Conservation (phyloP, 2,797 vertebrate species). For the Phoeniculus purpureus region DNA sequence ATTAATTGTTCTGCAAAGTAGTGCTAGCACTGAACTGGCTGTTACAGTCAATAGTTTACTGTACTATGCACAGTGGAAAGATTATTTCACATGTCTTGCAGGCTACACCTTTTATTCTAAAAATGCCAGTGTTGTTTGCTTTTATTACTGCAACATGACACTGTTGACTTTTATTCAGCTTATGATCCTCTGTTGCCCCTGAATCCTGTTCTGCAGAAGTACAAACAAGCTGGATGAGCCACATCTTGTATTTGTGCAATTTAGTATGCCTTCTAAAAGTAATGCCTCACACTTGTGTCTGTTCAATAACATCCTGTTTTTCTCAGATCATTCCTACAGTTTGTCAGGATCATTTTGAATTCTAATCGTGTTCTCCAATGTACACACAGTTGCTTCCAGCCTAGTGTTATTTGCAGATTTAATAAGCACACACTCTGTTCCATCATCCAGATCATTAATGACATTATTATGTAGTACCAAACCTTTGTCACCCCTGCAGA, state of each 20-base stretch:
- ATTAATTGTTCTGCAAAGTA: neutral
- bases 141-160: conserved; percentile 28
- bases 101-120: neutral
- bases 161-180: conserved; percentile 25
- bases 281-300: neutral
- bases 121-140: conserved; percentile 18
- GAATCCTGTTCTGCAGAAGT: conserved; percentile 26
- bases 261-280: neutral
- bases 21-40: neutral
- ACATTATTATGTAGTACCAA: conserved; percentile 3
- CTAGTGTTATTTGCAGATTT: conserved; percentile 28
- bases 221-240: conserved; percentile 2
- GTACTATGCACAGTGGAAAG: neutral
- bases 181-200: conserved; percentile 29
- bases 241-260: conserved; percentile 20
- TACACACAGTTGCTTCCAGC: conserved; percentile 18
- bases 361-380: conserved; percentile 16
- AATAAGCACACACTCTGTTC: conserved; percentile 26
- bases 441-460: conserved; percentile 30
- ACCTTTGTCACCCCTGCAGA: neutral
- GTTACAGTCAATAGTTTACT: neutral
- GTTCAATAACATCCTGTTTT: conserved; percentile 26
- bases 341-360: conserved; percentile 37
- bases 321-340: neutral
- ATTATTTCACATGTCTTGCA: neutral